Percentiles rank a stretch among this genome's conserved stretches.
Evolutionary conservation across 1,140 invertebrate species (phyloP).

Genomic region (Hesperophylax magnus): DNA sequence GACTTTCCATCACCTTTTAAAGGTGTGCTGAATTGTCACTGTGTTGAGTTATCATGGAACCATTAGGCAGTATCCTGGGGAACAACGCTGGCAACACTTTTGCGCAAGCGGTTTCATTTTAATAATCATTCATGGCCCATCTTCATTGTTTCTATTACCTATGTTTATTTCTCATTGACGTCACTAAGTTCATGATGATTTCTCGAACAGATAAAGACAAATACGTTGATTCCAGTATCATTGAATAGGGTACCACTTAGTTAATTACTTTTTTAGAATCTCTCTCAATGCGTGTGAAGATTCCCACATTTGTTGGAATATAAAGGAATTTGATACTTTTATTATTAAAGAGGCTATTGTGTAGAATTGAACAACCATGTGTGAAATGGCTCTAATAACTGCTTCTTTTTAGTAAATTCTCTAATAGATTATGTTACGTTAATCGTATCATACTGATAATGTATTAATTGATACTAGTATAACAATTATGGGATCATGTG

Average conservation of each 20-base stretch:
- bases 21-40: too few species aligned
- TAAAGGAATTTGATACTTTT: constrained; percentile 13
- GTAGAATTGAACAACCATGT: constrained; percentile 22
- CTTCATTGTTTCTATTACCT: too few species aligned
- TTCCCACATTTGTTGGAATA: constrained; percentile 25
- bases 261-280: background rate
- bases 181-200: too few species aligned
- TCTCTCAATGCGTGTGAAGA: constrained; percentile 19
- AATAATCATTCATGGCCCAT: too few species aligned
- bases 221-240: background rate
- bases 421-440: background rate
- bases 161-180: too few species aligned
- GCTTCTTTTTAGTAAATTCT: background rate
- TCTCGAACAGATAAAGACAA: too few species aligned
- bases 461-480: background rate
- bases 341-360: constrained; percentile 14
- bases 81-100: too few species aligned
- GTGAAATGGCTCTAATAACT: background rate
- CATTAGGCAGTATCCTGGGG: too few species aligned
- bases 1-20: too few species aligned
- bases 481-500: too few species aligned
- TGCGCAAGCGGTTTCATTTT: too few species aligned
- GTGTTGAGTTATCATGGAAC: too few species aligned
- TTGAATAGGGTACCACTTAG: background rate
- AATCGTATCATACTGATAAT: constrained; percentile 7